These are phyloP conservation scores for Eubasilissa splendida DNA, from an alignment of 2,888 invertebrate genomes.

Conservation along the genomic window DNA sequence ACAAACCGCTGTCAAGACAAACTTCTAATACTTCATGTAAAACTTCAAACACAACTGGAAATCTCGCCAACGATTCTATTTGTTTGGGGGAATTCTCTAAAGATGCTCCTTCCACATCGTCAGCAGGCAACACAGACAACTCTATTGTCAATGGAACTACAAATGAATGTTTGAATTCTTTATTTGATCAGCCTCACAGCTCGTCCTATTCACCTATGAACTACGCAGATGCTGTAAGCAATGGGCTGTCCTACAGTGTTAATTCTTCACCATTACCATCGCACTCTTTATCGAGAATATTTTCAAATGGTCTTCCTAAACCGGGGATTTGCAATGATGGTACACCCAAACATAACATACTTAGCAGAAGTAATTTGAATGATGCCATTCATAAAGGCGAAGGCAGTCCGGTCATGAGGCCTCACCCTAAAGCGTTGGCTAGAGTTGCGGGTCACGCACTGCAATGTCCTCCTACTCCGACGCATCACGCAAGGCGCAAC, in stretches of 20 bases:
- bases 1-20: constrained; percentile 80
- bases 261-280: constrained; percentile 61
- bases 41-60: constrained; percentile 56
- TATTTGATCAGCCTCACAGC: constrained; percentile 49
- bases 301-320: constrained; percentile 65
- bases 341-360: constrained; percentile 69
- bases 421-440: constrained; percentile 77
- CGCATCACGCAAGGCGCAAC: constrained; percentile 84
- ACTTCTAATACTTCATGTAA: constrained; percentile 69
- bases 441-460: constrained; percentile 74
- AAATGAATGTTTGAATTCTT: constrained; percentile 8
- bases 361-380: constrained; percentile 61
- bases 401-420: constrained; percentile 69
- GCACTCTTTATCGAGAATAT: constrained; percentile 67
- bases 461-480: constrained; percentile 90
- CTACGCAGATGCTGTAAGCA: constrained; percentile 64
- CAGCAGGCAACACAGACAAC: constrained; percentile 19
- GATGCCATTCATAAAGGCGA: constrained; percentile 59
- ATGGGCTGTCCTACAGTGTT: constrained; percentile 64
- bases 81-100: constrained; percentile 36
- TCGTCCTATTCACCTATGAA: constrained; percentile 59
- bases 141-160: constrained; percentile 31
- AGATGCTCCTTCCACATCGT: constrained; percentile 35
- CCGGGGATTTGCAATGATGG: constrained; percentile 65
- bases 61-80: constrained; percentile 51